Evolutionary conservation across 1,140 invertebrate species (phyloP), one percentile per base, ranked within the genome.

Genomic region (Zeugodacus cucurbitae): DNA sequence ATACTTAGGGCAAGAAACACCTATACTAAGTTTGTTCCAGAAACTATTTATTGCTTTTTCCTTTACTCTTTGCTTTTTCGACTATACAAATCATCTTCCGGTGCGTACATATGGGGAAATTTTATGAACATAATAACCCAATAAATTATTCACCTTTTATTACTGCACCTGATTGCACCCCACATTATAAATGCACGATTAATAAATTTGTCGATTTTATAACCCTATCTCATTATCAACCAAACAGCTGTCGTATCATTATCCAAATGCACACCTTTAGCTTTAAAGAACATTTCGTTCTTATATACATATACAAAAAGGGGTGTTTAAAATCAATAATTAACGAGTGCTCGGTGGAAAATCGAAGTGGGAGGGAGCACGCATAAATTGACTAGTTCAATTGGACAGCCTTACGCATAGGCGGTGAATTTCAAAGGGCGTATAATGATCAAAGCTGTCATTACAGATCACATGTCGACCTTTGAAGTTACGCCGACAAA

Each of bases 371-470:
- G 41, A 29, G 41, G 22, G 22, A 14, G 7, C 2, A 74, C 6
- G 10, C 29, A 29, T 34, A 82, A 82, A 48, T 20, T 82, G 26
- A 48, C 74, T 82, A 26, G 41, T 41, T 48, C 37, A 4, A 8
- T 41, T 74, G 70, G 70, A n/a, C 37, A 5, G 70, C 37, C 37
- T 37, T 22, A 48, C 74, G 22, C 20, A 82, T 82, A 91, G 91
- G 91, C 91, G 91, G 91, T 91, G 91, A 67, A 91, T 91, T 91
- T 92, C 91, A 92, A 92, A 92, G 91, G 90, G 90, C 91, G 91
- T 91, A 91, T 91, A 92, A 92, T 92, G 91, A 92, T 92, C 91
- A 92, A 92, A 92, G 91, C 91, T 92, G 91, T 92, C 91, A 92
- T 92, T 92, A 92, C 91, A 92, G 90, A 92, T 91, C 91, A 89